phyloP scores from a whole-genome alignment of 2,888 invertebrate species.

The Xestia xanthographa region DNA sequence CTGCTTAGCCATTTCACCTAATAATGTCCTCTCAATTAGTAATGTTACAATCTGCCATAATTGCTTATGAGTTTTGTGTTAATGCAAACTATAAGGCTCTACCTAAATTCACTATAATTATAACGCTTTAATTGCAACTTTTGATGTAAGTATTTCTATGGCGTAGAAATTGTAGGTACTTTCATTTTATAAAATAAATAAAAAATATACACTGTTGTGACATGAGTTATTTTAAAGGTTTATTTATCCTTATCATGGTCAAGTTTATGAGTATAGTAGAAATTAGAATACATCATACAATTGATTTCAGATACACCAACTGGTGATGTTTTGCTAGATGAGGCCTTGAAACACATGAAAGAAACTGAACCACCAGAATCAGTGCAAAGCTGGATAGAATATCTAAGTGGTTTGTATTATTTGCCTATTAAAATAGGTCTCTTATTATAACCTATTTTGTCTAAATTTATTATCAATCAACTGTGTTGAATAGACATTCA shows the following conservation, averaged over 20 bases:
- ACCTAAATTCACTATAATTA: background rate
- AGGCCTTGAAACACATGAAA: constrained; percentile 99
- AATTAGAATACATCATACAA: background rate
- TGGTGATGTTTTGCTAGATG: constrained; percentile 98
- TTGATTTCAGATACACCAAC: constrained; percentile 95
- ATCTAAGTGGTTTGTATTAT: constrained; percentile 95
- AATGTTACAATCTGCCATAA: constrained; percentile 32
- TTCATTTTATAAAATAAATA: background rate
- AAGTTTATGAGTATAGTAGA: background rate
- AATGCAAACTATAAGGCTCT: constrained; percentile 24
- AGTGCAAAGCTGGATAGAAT: constrained; percentile 99
- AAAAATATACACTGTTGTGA: background rate
- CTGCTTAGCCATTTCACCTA: constrained; percentile 15
- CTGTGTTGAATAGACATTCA: background rate
- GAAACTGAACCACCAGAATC: constrained; percentile 99
- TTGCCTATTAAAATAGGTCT: background rate
- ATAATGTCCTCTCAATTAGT: constrained; percentile 32
- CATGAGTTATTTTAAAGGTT: background rate
- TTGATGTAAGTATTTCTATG: background rate
- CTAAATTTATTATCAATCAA: background rate
- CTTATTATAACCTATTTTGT: background rate
- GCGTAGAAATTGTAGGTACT: background rate
- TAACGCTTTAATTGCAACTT: background rate
- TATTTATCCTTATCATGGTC: background rate
- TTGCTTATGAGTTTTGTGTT: constrained; percentile 15